A percentile compares a stretch with the other conserved stretches of the same genome.
phyloP scores from a whole-genome alignment of 92 coral and sea anemone genomes.

The Epizoanthus stellaris region DNA sequence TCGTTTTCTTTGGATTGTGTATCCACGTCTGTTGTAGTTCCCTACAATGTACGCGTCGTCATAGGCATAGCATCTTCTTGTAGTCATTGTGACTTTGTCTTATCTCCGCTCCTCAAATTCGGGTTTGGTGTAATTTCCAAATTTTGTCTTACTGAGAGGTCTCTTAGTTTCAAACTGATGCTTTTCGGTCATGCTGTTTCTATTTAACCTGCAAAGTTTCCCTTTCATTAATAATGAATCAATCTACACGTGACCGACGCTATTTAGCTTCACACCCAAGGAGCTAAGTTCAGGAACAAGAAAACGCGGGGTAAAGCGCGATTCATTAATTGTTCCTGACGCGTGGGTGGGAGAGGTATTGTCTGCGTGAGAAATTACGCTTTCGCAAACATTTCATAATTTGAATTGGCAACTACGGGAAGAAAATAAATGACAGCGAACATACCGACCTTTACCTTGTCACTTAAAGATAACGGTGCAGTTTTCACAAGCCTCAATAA shows the following conservation, averaged over 20 bases:
- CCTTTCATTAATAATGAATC: constrained; percentile 24
- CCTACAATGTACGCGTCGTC: constrained; percentile 26
- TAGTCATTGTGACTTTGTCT: constrained; percentile 1
- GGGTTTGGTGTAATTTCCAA: background rate
- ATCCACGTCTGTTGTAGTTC: constrained; percentile 1
- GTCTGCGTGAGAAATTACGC: background rate
- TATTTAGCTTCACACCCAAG: background rate
- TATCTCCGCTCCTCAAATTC: too few relatives aligned
- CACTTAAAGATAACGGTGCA: background rate
- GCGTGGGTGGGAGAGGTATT: background rate
- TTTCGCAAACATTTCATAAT: background rate
- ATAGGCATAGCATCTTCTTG: constrained; percentile 11
- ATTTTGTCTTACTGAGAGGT: background rate
- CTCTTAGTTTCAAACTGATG: background rate
- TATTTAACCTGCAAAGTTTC: constrained; percentile 24
- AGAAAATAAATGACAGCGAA: background rate
- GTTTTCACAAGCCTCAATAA: background rate
- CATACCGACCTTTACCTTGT: constrained; percentile 15
- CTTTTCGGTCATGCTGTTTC: constrained; percentile 2
- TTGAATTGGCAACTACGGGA: background rate
- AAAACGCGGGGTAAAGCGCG: background rate
- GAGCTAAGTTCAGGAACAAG: background rate
- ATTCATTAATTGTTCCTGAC: background rate
- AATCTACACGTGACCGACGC: constrained; percentile 8
- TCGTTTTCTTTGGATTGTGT: constrained; percentile 42